These are phyloP conservation scores for Mellilla xanthometata DNA, from an alignment of 2,888 invertebrate genomes.

Conservation along the genomic window DNA sequence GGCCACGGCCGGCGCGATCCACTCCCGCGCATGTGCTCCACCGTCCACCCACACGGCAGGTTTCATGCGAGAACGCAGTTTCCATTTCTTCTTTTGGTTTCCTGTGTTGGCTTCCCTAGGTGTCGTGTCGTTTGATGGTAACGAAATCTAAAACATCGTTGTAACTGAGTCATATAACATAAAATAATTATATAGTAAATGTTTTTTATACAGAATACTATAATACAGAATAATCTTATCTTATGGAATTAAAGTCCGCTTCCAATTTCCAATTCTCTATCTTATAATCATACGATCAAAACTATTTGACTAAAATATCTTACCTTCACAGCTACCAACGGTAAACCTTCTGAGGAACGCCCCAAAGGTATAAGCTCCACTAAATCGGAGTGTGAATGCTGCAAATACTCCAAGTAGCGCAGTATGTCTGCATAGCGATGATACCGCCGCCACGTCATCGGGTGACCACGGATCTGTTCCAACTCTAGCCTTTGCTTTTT, in stretches of 20 bases:
- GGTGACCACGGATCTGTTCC: conserved; percentile 82
- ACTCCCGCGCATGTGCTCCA: conserved; percentile 89
- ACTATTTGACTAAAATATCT: too few species aligned
- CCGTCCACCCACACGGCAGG: conserved; percentile 92
- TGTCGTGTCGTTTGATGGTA: conserved; percentile 56
- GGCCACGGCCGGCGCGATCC: conserved; percentile 90
- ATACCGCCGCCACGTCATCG: conserved; percentile 88
- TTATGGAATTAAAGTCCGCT: too few species aligned
- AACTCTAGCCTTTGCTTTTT: conserved; percentile 83
- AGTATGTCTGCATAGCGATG: conserved; percentile 87
- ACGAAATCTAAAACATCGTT: conserved; percentile 50
- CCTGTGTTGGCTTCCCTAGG: conserved; percentile 40
- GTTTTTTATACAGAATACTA: too few species aligned
- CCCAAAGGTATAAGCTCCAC: conserved; percentile 88
- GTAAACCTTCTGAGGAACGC: conserved; percentile 87
- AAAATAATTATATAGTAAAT: too few species aligned
- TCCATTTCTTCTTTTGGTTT: conserved; percentile 70
- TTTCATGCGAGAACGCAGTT: conserved; percentile 76
- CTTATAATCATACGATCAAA: too few species aligned
- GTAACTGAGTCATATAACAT: too few species aligned
- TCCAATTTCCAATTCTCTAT: too few species aligned
- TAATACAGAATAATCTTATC: too few species aligned
- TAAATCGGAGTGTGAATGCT: conserved; percentile 84
- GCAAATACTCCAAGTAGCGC: conserved; percentile 86
- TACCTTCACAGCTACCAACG: conserved; percentile 88